A percentile compares a stretch with the other conserved stretches of the same genome.
These are phyloP conservation scores for Lapara coniferarum DNA, from an alignment of 2,888 invertebrate species.

Conservation along the genomic window DNA sequence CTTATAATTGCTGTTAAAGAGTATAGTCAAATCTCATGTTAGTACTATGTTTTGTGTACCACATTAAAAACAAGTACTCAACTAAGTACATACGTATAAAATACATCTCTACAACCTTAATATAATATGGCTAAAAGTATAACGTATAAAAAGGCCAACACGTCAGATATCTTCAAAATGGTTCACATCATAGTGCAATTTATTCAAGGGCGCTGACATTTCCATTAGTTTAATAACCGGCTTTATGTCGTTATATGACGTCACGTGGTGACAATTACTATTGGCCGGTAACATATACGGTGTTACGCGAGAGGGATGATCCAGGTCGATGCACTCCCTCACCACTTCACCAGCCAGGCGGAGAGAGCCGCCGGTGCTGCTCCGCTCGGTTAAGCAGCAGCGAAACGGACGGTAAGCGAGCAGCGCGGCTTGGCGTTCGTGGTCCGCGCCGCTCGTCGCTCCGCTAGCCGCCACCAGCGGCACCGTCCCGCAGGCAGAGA, in stretches of 20 bases:
- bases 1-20: constrained; percentile 4
- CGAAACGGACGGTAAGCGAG: neutral
- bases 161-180: neutral
- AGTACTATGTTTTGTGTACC: too few relatives aligned
- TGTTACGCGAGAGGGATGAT: constrained; percentile 57
- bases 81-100: neutral
- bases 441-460: constrained; percentile 48
- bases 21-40: neutral
- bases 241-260: constrained; percentile 13
- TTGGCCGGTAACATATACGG: constrained; percentile 10
- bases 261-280: constrained; percentile 16
- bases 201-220: constrained; percentile 45
- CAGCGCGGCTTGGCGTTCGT: constrained; percentile 38
- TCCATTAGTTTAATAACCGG: constrained; percentile 19
- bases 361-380: constrained; percentile 38
- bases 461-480: constrained; percentile 29
- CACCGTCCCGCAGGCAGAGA: constrained; percentile 28
- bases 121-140: neutral
- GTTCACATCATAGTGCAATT: constrained; percentile 24
- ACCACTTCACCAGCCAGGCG: constrained; percentile 53
- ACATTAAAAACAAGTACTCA: too few relatives aligned
- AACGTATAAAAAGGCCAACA: neutral
- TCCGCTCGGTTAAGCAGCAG: constrained; percentile 40
- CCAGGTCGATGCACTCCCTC: constrained; percentile 71
- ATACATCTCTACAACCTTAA: neutral